Evolutionary conservation across 2,888 invertebrate species (phyloP), one percentile per base, ranked within the genome.

Genomic region (Caenorhabditis sp.): DNA sequence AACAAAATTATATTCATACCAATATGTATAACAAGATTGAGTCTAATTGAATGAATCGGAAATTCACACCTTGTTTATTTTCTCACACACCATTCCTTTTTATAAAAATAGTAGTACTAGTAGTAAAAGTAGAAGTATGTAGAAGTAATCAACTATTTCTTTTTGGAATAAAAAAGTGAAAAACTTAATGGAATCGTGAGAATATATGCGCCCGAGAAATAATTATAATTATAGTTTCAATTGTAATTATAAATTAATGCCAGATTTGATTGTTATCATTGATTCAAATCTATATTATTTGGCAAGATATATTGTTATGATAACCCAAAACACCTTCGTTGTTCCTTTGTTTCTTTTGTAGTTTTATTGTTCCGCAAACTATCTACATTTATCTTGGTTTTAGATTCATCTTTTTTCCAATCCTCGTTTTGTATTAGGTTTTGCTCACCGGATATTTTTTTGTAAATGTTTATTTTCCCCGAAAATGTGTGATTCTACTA

Each of bases 231-330:
- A 43, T 43, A 43, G 43, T 43, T 43, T 43, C 17, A 43, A 43
- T 43, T 43, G 14, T 43, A 43, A 43, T 43, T 43, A 17, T 43
- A 31, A 31, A 31, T 43, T 43, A 43, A 43, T 43, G 43, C 43
- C 43, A 43, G 43, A 43, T 43, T 43, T 43, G 43, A 43, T 43
- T 43, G 43, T 43, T 43, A 43, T 43, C 43, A 43, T 43, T 17
- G 43, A 43, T 43, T 43, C 43, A 43, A 43, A 43, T 43, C 43
- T 43, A 43, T 43, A 43, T 43, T 43, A 43, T 43, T 43, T 43
- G 43, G 14, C 59, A 71, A 71, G 66, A 71, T 71, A 70, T 65
- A 70, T 70, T 70, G 62, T 70, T 70, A 70, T 70, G 70, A 70
- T 70, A 70, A 21, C 53, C 53, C 14, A 43, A 43, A 43, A 43